Percentiles rank a stretch among this genome's conserved stretches.
Conservation (phyloP, 2,113 vertebrate genomes). For the Sylvietta virens region DNA sequence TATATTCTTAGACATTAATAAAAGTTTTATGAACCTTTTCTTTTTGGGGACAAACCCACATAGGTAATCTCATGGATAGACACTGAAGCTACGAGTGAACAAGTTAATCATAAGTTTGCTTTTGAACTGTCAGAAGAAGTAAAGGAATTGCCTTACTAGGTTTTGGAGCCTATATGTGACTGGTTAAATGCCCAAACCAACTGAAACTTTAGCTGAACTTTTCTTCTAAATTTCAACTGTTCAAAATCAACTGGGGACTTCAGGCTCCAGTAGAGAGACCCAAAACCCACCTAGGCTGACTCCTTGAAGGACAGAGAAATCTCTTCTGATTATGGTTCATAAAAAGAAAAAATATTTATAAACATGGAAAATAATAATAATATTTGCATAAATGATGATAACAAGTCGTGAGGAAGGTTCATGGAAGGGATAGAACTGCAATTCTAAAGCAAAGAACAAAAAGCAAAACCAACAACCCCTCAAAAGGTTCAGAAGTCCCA, state of each 20-base stretch:
- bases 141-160: not conserved
- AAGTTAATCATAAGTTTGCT: not conserved
- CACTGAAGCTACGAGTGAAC: not conserved
- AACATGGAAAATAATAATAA: not conserved
- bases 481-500: not conserved
- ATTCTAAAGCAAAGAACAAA: not conserved
- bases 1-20: not conserved
- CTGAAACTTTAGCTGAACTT: not conserved
- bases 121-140: not conserved
- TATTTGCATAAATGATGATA: not conserved
- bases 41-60: not conserved
- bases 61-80: not conserved
- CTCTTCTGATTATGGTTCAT: not conserved
- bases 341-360: not conserved
- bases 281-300: not conserved
- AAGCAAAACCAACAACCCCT: not conserved
- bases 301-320: not conserved
- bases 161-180: not conserved
- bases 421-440: not conserved
- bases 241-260: not conserved
- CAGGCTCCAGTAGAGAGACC: not conserved
- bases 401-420: not conserved
- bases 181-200: not conserved
- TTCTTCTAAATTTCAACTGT: not conserved
- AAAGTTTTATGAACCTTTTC: not conserved